phyloP scores from a whole-genome alignment of 2,888 invertebrate species.

The Liodrosophila aerea region DNA sequence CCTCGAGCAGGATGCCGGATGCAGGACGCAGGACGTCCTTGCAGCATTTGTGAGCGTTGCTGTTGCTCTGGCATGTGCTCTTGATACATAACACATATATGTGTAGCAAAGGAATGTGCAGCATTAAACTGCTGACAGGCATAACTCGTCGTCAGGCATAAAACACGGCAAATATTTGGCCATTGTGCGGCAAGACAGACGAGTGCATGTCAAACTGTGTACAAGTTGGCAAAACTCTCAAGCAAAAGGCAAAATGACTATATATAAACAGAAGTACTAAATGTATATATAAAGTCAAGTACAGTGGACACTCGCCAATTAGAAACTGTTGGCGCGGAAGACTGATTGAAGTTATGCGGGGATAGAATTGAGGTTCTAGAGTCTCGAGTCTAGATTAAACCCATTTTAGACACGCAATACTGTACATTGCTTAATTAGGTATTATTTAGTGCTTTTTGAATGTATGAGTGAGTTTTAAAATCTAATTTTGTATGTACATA shows the following conservation, averaged over 20 bases:
- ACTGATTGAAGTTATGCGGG: too few species aligned
- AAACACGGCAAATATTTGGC: conserved; percentile 58
- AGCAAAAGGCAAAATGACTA: conserved; percentile 2
- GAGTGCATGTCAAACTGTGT: conserved; percentile 70
- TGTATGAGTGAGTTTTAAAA: too few species aligned
- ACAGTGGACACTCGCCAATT: neutral
- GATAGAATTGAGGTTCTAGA: too few species aligned
- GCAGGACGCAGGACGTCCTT: conserved; percentile 35
- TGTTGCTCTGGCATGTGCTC: conserved; percentile 21
- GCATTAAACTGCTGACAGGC: conserved; percentile 63
- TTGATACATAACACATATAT: conserved; percentile 23
- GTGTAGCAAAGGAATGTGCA: conserved; percentile 38
- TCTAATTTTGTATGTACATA: too few species aligned
- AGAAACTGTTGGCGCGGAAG: too few species aligned
- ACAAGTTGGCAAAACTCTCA: conserved; percentile 29
- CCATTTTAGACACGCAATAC: too few species aligned
- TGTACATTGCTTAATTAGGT: too few species aligned
- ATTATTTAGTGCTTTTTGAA: too few species aligned
- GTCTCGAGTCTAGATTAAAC: too few species aligned
- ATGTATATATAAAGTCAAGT: neutral
- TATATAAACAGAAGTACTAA: neutral
- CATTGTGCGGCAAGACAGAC: conserved; percentile 45
- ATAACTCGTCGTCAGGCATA: conserved; percentile 59
- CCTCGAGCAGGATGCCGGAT: conserved; percentile 9
- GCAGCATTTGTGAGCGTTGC: conserved; percentile 22